phyloP scores from a whole-genome alignment of 2,888 invertebrate species.

The Drosophila vallismaia region DNA sequence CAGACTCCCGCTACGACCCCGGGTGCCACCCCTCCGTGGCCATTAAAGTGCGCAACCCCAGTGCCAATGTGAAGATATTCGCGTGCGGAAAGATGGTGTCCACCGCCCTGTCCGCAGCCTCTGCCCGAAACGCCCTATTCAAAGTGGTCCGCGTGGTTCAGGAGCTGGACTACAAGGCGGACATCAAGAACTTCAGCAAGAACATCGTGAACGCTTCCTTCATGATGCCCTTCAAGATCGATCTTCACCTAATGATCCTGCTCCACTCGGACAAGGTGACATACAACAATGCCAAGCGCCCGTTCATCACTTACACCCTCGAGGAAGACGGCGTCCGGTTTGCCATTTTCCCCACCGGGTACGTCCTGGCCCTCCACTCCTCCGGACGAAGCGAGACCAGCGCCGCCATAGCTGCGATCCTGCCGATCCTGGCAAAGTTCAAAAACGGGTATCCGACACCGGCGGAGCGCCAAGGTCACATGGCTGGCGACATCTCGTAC shows the following conservation, averaged over 20 bases:
- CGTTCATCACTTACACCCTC: constrained; percentile 57
- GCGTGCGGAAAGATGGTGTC: constrained; percentile 47
- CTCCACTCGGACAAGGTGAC: constrained; percentile 33
- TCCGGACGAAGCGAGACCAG: constrained; percentile 52
- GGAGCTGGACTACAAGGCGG: constrained; percentile 53
- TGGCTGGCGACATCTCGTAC: constrained; percentile 52
- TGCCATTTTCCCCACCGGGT: constrained; percentile 61
- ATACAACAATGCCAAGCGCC: constrained; percentile 38
- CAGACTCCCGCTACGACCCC: constrained; percentile 56
- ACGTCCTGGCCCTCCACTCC: constrained; percentile 54
- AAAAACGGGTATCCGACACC: constrained; percentile 46
- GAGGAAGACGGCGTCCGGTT: constrained; percentile 44
- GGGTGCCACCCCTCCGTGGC: constrained; percentile 49
- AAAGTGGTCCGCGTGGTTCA: constrained; percentile 51
- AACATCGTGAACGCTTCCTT: constrained; percentile 62
- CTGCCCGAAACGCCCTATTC: constrained; percentile 43
- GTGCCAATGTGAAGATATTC: constrained; percentile 46
- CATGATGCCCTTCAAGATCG: constrained; percentile 60
- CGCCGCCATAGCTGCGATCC: constrained; percentile 47
- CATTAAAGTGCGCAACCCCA: constrained; percentile 46
- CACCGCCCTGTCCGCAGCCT: constrained; percentile 39
- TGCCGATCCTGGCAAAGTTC: constrained; percentile 57
- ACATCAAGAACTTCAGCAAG: constrained; percentile 39
- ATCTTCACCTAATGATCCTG: constrained; percentile 43
- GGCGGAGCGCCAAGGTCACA: constrained; percentile 36